A percentile compares a stretch with the other conserved stretches of the same genome.
phyloP scores from a whole-genome alignment of 2,797 vertebrate species.

The Crypturellus tataupa region DNA sequence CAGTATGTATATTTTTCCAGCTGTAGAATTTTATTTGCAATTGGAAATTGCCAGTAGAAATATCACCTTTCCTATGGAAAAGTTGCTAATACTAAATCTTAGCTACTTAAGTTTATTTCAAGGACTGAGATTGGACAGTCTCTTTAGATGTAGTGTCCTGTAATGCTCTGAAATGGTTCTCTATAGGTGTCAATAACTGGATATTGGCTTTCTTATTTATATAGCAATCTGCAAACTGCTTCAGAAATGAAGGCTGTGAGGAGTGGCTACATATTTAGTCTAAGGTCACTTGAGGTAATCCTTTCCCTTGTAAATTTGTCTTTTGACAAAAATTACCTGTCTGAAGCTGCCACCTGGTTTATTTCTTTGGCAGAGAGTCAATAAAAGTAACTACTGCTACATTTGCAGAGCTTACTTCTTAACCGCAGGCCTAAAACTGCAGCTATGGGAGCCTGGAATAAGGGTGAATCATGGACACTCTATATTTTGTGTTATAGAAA shows the following conservation, averaged over 20 bases:
- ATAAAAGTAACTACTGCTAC: not conserved
- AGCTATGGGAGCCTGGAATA: not conserved
- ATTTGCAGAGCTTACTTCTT: not conserved
- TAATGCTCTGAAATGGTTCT: not conserved
- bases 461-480: not conserved
- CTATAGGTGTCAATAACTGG: not conserved
- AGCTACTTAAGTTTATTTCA: conserved; percentile 57
- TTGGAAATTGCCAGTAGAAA: conserved; percentile 76
- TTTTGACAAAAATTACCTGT: not conserved
- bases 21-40: conserved; percentile 79
- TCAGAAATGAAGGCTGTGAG: not conserved
- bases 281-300: conserved; percentile 61
- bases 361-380: not conserved
- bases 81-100: conserved; percentile 67
- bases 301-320: conserved; percentile 12
- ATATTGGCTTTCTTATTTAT: not conserved
- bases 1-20: conserved; percentile 82
- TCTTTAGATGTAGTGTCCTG: not conserved
- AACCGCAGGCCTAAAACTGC: not conserved
- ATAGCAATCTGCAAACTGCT: not conserved
- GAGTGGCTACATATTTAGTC: not conserved
- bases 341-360: not conserved
- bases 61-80: conserved; percentile 81
- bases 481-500: not conserved
- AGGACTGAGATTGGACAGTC: not conserved